These are phyloP conservation scores for Notamacropus eugenii DNA, from an alignment of 2,797 vertebrate species.

Conservation along the genomic window DNA sequence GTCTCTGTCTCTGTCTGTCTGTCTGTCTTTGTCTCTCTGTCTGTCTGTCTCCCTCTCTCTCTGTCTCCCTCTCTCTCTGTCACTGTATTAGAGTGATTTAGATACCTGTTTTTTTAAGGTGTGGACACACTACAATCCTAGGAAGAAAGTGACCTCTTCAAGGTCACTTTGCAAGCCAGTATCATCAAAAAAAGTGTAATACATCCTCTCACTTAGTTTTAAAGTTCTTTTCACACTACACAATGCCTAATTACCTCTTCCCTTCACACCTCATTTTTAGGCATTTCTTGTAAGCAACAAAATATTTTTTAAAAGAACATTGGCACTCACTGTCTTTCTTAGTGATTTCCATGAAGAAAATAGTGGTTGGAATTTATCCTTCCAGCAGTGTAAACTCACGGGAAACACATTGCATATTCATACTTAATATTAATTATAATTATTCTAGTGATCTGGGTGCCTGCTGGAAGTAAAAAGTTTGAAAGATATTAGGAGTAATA, in stretches of 20 bases:
- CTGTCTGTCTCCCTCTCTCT: too few relatives aligned
- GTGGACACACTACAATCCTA: not conserved
- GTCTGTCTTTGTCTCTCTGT: too few relatives aligned
- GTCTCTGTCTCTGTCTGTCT: fast-evolving
- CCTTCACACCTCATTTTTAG: not conserved
- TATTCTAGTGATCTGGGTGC: too few relatives aligned
- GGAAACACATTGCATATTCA: fast-evolving
- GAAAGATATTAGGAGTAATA: not conserved
- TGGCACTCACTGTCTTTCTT: not conserved
- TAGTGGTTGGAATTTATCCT: not conserved
- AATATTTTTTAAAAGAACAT: not conserved
- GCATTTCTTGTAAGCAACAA: not conserved
- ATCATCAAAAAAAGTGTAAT: not conserved
- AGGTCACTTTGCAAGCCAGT: not conserved
- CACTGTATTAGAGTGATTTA: not conserved
- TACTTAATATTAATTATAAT: not conserved
- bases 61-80: too few relatives aligned
- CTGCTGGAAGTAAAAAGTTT: not conserved
- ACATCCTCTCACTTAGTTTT: not conserved
- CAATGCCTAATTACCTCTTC: fast-evolving
- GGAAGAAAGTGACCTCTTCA: not conserved
- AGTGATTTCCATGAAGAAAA: not conserved
- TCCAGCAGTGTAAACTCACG: not conserved
- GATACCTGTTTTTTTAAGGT: not conserved
- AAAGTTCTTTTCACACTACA: not conserved